phyloP scores from a whole-genome alignment of 2,113 vertebrate species.

The Nannospalax galili region DNA sequence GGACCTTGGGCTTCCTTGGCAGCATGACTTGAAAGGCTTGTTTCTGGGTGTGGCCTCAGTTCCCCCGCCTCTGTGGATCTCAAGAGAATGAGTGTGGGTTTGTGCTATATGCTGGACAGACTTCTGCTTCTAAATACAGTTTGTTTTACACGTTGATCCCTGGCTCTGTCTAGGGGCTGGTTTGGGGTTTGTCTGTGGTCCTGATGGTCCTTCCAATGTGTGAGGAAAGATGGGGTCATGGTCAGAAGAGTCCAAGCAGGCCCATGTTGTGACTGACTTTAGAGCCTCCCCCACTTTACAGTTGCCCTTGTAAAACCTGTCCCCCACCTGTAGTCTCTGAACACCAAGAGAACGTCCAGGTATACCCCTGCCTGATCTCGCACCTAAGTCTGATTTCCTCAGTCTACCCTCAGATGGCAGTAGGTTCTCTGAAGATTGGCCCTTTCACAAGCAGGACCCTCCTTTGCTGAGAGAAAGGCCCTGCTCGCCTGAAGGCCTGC shows the following conservation, averaged over 20 bases:
- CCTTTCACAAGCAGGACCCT: neutral
- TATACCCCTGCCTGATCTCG: neutral
- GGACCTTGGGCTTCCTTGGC: neutral
- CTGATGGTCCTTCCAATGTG: neutral
- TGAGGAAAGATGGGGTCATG: neutral
- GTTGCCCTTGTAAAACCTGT: neutral
- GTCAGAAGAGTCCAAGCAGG: neutral
- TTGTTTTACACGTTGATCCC: neutral
- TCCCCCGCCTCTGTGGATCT: neutral
- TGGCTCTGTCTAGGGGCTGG: neutral
- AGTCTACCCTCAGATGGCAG: no score
- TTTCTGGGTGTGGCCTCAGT: neutral
- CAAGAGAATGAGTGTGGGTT: neutral
- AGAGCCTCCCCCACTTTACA: neutral
- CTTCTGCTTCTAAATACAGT: constrained; percentile 63
- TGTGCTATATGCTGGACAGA: neutral
- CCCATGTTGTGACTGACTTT: neutral
- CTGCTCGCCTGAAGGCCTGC: neutral
- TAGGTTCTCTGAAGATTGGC: neutral
- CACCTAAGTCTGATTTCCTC: neutral
- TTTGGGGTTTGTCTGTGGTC: neutral
- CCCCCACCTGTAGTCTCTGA: neutral
- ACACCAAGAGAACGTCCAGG: neutral
- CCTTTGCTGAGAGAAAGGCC: neutral
- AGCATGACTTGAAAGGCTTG: neutral